phyloP scores from a whole-genome alignment of 2,888 invertebrate genomes.

The Calephelis perditalis region DNA sequence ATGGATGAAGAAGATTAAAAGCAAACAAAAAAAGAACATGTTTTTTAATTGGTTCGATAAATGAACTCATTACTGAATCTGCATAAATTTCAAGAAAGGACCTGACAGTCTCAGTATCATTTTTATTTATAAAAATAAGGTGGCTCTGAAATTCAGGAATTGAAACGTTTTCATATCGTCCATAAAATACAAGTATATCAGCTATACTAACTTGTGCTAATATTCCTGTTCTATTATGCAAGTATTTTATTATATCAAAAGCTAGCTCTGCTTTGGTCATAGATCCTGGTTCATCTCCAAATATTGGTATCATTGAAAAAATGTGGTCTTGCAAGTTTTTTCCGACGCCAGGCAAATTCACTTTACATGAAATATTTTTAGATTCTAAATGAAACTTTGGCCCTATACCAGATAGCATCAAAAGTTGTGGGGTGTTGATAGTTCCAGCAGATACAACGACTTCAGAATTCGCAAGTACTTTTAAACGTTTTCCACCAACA shows the following conservation, averaged over 20 bases:
- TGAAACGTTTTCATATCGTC: constrained; percentile 38
- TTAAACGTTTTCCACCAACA: constrained; percentile 69
- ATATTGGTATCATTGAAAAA: neutral
- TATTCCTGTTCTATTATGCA: constrained; percentile 65
- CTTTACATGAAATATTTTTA: no score
- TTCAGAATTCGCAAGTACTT: constrained; percentile 36
- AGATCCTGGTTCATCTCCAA: constrained; percentile 10
- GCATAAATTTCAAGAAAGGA: neutral
- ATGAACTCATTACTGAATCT: no score
- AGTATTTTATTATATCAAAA: constrained; percentile 35
- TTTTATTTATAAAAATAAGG: constrained; percentile 28
- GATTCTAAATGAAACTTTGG: no score
- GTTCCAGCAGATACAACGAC: no score
- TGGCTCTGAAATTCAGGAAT: constrained; percentile 49
- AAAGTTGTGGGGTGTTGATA: no score
- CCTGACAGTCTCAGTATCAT: neutral
- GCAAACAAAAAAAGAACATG: no score
- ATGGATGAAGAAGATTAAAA: no score
- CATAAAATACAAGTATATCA: constrained; percentile 64
- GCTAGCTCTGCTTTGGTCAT: constrained; percentile 33
- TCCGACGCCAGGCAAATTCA: no score
- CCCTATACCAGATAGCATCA: no score
- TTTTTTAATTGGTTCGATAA: no score
- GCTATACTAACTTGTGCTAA: constrained; percentile 65
- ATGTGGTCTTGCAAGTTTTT: no score